Percentiles rank a stretch among this genome's conserved stretches.
Evolutionary conservation across 2,888 invertebrate genomes (phyloP).

Genomic region (Mylabris sibirica): DNA sequence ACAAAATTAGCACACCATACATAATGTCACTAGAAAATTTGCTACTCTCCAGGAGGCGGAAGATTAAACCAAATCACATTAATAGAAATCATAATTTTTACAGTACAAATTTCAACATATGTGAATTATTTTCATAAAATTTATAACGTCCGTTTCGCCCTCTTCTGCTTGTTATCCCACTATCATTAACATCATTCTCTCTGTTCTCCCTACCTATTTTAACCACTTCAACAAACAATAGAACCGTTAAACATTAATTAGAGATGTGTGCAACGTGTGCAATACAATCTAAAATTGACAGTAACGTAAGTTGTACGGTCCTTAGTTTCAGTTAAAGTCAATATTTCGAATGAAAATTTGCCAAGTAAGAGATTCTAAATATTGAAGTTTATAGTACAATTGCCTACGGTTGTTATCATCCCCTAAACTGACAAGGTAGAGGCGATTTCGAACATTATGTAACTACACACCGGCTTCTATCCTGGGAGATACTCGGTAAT

Average conservation of each 20-base stretch:
- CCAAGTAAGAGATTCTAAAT: not conserved
- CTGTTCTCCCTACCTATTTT: not conserved
- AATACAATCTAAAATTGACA: conserved; percentile 1
- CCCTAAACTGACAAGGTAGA: not conserved
- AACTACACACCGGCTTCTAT: not conserved
- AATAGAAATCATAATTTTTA: not conserved
- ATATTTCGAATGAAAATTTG: not conserved
- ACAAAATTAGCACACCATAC: conserved; percentile 40
- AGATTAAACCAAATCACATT: not conserved
- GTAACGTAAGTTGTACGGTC: not conserved
- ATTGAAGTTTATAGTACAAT: not conserved
- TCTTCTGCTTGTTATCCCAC: not conserved
- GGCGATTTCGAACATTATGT: not conserved
- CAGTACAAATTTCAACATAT: not conserved
- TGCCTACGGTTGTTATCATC: not conserved
- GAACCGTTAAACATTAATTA: conserved; percentile 2
- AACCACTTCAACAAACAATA: conserved; percentile 27
- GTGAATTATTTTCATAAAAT: not conserved
- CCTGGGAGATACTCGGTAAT: too few species aligned
- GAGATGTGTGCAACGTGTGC: conserved; percentile 8
- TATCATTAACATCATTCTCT: not conserved
- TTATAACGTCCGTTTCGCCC: not conserved
- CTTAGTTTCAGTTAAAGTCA: not conserved
- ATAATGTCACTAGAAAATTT: not conserved
- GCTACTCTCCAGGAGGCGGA: not conserved